Evolutionary conservation across 1,140 invertebrate genomes (phyloP), one percentile per base, ranked within the genome.

Genomic region (Bombus polaris): DNA sequence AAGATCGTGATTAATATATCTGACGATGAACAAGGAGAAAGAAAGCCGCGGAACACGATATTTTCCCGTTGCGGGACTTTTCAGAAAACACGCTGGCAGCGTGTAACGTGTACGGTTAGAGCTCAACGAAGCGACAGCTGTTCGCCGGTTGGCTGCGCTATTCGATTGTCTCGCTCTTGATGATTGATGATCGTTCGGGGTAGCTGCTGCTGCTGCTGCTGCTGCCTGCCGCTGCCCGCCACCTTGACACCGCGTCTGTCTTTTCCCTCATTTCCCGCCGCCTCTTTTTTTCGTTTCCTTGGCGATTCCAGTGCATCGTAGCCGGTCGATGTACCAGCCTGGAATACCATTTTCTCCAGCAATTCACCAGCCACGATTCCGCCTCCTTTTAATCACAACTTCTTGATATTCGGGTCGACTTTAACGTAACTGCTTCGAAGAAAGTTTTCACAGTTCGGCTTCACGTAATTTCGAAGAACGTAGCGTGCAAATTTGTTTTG

Each of bases 181-280:
- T 95, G 95, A 95, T 95, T 95, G 95, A 95, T 95, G 95, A 95
- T 94, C 91, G 91, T 94, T 94, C 92, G 93, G 94, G 94, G 94
- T 92, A 91, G 92, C 85, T 88, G 87, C 88, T 90, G 88, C 93
- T 90, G 88, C 93, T 90, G 88, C 85, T 88, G 87, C 87, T 90
- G 87, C 93, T 89, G 88, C 89, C 47, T 86, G 88, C 89, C 87
- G 83, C 86, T 73, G 86, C 82, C 47, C 89, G 89, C 82, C 75
- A 83, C 89, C 86, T 88, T 89, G 85, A 87, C 89, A 92, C 85
- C 87, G 86, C 87, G 83, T 89, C 86, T 76, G 84, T 91, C 86
- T 91, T 89, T 89, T 87, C 90, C 86, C 85, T 92, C 89, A 88
- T 89, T 90, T 90, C 88, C 86, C 82, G 93, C 81, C 65, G 73